phyloP scores from a whole-genome alignment of 2,888 invertebrate genomes.

The Mimas tiliae region DNA sequence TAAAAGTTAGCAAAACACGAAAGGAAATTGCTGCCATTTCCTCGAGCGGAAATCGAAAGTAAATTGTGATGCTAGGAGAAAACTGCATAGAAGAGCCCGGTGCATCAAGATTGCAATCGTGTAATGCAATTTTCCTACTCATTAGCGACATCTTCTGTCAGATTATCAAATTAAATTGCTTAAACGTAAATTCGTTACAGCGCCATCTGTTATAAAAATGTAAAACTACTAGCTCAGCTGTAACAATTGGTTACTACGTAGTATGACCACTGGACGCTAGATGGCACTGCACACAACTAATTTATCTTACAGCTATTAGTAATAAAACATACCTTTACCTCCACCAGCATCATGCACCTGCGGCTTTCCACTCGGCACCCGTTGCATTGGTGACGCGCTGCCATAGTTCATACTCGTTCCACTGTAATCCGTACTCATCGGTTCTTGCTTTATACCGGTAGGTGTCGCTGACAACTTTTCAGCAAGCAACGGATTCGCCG shows the following conservation, averaged over 20 bases:
- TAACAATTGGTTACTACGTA: background rate
- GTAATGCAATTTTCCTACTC: conserved; percentile 18
- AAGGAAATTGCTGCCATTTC: conserved; percentile 78
- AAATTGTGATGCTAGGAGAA: conserved; percentile 69
- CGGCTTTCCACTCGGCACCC: conserved; percentile 81
- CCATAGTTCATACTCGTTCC: conserved; percentile 82
- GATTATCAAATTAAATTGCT: conserved; percentile 28
- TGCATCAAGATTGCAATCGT: conserved; percentile 34
- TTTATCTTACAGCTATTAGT: conserved; percentile 33
- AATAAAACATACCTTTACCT: conserved; percentile 80
- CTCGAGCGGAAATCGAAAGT: conserved; percentile 83
- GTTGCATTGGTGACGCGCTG: conserved; percentile 79
- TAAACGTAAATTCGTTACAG: conserved; percentile 26
- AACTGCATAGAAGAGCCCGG: conserved; percentile 55
- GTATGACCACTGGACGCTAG: conserved; percentile 31
- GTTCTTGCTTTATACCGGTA: conserved; percentile 84
- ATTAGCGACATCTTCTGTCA: conserved; percentile 57
- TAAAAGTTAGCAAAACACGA: conserved; percentile 74
- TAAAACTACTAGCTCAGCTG: conserved; percentile 31
- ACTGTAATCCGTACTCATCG: conserved; percentile 79
- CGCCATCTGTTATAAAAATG: conserved; percentile 55
- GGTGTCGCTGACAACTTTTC: conserved; percentile 92
- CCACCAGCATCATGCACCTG: conserved; percentile 82
- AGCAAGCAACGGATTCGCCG: conserved; percentile 93
- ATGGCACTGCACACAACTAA: conserved; percentile 32